Base-by-base conservation (phyloP, 2,113 vertebrate species). In the Argyrosomus japonicus region DNA sequence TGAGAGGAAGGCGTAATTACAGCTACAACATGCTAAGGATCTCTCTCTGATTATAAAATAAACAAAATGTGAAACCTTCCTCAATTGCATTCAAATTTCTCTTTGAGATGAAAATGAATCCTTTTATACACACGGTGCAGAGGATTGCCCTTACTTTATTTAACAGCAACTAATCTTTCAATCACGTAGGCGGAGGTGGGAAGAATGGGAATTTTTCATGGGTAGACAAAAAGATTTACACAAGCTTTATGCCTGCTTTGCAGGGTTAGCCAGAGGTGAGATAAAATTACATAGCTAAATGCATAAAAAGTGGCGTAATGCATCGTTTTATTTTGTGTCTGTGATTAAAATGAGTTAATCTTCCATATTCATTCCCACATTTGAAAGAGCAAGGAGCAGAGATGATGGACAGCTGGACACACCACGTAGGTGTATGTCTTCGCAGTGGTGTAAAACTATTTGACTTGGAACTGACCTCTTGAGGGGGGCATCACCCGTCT, bases 401-500 rank as follows among this genome's bases (percentile, higher is more conserved):
- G 63, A 29, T 11, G 57, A 79, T 17, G n/a, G 32, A 68, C 50
- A 77, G 56, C 48, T 36, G 19, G n/a, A 32, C 32, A 32, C 17
- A 68, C 40, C 6, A 9, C 6, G 9, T 18, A 25, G 29, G 23
- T 8, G 18, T 48, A 68, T 19, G 67, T 53, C 47, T 54, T 15
- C 0, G 3, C 7, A n/a, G 23, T 0, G 0, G 50, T 17, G 1
- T 9, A 23, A 67, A 56, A 6, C 43, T 12, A 7, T 12, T 14
- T 13, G 17, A 71, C 27, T 14, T 11, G 12, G 11, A 48, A 85
- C 93, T 90, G 82, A 98, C 98, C 98, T 98, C 90, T 99, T 99
- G 60, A 97, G 95, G 0, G 98, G 98, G 6, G 77, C 93, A 47
- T 99, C 98, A 8, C 98, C 98, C 0, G 98, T 99, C 91, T 99